phyloP scores from a whole-genome alignment of 2,888 invertebrate genomes.

The Endotricha flammealis region DNA sequence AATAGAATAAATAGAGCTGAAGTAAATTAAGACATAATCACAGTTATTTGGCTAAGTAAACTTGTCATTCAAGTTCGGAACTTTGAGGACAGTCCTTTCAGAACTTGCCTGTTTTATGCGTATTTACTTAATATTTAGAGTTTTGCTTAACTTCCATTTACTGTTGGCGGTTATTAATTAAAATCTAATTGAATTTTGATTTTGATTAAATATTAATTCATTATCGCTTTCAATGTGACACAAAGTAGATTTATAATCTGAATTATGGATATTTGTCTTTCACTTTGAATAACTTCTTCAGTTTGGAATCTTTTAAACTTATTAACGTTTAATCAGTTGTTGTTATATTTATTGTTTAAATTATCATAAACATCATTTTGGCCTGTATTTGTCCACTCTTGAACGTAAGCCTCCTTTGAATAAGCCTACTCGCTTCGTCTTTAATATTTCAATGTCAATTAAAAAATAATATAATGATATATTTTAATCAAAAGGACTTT shows the following conservation, averaged over 20 bases:
- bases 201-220: conserved; percentile 17
- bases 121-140: conserved; percentile 20
- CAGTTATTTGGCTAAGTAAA: conserved; percentile 23
- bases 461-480: too few relatives aligned
- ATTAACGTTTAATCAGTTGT: too few relatives aligned
- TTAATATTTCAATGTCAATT: too few relatives aligned
- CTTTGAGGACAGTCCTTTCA: conserved; percentile 20
- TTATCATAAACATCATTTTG: too few relatives aligned
- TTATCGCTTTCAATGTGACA: conserved; percentile 8
- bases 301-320: too few relatives aligned
- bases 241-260: conserved; percentile 7
- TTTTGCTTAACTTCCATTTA: conserved; percentile 18
- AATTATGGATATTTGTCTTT: not conserved
- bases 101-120: conserved; percentile 18
- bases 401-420: too few relatives aligned
- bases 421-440: too few relatives aligned
- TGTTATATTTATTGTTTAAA: too few relatives aligned
- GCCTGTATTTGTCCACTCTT: too few relatives aligned
- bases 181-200: conserved; percentile 18
- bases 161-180: conserved; percentile 17
- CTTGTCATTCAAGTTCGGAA: conserved; percentile 23
- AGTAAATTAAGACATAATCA: conserved; percentile 17
- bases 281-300: too few relatives aligned
- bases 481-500: too few relatives aligned
- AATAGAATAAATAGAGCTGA: conserved; percentile 1